Conservation (phyloP, 2,113 vertebrate genomes). For the Macaca nemestrina region DNA sequence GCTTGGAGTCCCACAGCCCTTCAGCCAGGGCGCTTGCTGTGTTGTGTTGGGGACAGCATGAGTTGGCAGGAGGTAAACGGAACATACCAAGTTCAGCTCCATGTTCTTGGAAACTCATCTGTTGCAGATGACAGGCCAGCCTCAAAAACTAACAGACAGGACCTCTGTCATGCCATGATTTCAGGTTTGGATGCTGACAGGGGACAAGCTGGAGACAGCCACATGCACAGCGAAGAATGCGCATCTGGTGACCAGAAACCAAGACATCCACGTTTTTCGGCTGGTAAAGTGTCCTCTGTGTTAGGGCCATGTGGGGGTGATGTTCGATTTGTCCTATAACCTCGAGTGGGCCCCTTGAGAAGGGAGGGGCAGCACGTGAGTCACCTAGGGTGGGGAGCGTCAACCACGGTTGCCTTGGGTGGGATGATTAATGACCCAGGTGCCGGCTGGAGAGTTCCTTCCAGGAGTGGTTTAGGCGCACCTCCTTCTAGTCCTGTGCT, state of each 20-base stretch:
- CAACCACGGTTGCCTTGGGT: rapidly evolving
- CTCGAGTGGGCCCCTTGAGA: rapidly evolving
- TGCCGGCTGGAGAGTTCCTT: rapidly evolving
- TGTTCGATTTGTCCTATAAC: rapidly evolving
- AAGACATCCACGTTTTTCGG: slow-evolving; percentile 97
- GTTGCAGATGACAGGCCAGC: rapidly evolving
- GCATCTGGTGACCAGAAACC: slow-evolving; percentile 96
- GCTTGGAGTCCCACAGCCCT: background rate
- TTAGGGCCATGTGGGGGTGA: rapidly evolving
- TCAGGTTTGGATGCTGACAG: slow-evolving; percentile 99
- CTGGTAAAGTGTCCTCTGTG: slow-evolving; percentile 84
- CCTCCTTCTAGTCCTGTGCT: rapidly evolving
- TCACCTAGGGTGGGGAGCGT: rapidly evolving
- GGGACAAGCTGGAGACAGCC: slow-evolving; percentile 98
- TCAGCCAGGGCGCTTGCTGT: background rate
- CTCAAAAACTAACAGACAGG: rapidly evolving
- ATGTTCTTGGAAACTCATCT: background rate
- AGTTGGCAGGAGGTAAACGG: background rate
- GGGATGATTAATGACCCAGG: background rate
- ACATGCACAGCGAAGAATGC: slow-evolving; percentile 98
- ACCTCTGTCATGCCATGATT: background rate
- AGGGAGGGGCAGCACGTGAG: rapidly evolving
- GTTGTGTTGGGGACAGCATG: background rate
- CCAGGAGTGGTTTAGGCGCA: rapidly evolving
- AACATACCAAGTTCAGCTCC: rapidly evolving